Conservation (phyloP, 2,797 vertebrate genomes). For the Sternotherus odoratus region DNA sequence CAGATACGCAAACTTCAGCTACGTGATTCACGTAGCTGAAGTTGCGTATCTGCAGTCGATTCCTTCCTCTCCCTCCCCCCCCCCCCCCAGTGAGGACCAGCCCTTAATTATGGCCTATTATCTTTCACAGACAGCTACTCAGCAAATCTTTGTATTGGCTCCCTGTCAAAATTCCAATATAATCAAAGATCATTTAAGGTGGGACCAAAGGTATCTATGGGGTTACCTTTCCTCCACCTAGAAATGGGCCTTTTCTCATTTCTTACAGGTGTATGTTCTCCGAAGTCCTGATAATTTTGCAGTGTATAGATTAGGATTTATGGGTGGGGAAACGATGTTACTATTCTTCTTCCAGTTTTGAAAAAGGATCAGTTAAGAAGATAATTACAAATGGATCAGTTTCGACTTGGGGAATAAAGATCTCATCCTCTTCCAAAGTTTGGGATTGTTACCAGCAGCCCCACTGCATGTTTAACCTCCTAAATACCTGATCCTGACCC, state of each 20-base stretch:
- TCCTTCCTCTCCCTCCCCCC: no score
- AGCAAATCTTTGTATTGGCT: neutral
- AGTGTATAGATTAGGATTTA: neutral
- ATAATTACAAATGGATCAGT: neutral
- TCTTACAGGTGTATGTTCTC: neutral
- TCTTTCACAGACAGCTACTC: fast-evolving
- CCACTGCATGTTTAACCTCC: neutral
- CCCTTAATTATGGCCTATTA: fast-evolving
- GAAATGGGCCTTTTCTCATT: neutral
- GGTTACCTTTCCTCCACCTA: neutral
- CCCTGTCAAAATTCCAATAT: fast-evolving
- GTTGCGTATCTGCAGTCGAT: no score
- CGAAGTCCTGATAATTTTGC: neutral
- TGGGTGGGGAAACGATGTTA: neutral
- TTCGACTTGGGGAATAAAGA: fast-evolving
- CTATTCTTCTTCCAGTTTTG: neutral
- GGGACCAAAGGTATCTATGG: neutral
- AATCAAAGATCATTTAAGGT: neutral
- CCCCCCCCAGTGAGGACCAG: no score
- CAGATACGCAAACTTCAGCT: no score
- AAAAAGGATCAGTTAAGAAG: neutral
- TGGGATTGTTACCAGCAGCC: neutral
- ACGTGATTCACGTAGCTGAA: no score
- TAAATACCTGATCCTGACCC: neutral
- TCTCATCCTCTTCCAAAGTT: neutral